Evolutionary conservation across 2,888 invertebrate genomes (phyloP).

Genomic region (Cheiracanthium punctorium): DNA sequence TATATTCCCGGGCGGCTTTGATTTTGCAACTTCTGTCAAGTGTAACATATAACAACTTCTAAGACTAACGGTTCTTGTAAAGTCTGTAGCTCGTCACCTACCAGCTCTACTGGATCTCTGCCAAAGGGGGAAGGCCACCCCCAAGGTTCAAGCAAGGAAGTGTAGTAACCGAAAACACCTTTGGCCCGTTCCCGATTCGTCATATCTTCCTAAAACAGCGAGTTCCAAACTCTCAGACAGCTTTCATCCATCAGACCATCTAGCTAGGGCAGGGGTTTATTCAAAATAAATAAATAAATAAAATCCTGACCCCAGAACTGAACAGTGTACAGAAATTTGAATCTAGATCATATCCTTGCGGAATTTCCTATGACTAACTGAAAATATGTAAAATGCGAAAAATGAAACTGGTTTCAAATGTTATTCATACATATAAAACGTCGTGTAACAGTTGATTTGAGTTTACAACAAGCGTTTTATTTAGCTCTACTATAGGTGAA

Average conservation of each 20-base stretch:
- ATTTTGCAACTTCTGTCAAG: slow-evolving; percentile 28
- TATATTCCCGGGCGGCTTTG: neutral
- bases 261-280: slow-evolving; percentile 22
- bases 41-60: slow-evolving; percentile 53
- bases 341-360: neutral
- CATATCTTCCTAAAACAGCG: slow-evolving; percentile 60
- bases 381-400: too few relatives aligned
- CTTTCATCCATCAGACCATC: slow-evolving; percentile 56
- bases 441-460: too few relatives aligned
- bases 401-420: too few relatives aligned
- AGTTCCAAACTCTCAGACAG: slow-evolving; percentile 47
- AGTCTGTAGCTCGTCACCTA: slow-evolving; percentile 11
- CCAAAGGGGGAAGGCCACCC: slow-evolving; percentile 34
- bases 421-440: too few relatives aligned
- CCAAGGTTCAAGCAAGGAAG: slow-evolving; percentile 26
- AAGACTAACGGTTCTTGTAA: slow-evolving; percentile 23
- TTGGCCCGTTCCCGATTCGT: slow-evolving; percentile 60
- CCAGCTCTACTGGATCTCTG: slow-evolving; percentile 43
- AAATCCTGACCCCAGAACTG: slow-evolving; percentile 20
- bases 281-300: slow-evolving; percentile 39
- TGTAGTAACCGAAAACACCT: slow-evolving; percentile 36
- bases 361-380: too few relatives aligned
- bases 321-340: neutral
- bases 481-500: too few relatives aligned
- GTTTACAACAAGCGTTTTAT: too few relatives aligned